phyloP scores from a whole-genome alignment of 2,113 vertebrate genomes.

The Zootoca vivipara region DNA sequence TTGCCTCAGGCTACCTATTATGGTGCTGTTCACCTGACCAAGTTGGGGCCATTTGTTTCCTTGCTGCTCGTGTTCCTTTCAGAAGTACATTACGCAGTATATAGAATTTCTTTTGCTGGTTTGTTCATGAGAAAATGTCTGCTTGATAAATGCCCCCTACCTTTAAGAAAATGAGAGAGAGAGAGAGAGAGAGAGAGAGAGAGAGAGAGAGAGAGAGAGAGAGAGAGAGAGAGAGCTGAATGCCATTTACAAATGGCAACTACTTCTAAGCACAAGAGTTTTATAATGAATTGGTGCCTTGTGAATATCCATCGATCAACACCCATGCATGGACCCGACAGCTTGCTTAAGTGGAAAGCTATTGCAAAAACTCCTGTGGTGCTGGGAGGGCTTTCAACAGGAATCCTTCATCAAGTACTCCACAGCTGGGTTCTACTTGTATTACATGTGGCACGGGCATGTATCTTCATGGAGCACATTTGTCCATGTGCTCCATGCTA shows the following conservation, averaged over 20 bases:
- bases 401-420: not conserved
- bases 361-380: not conserved
- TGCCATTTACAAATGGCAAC: slow-evolving; percentile 43
- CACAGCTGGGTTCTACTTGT: fast-evolving
- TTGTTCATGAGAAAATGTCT: slow-evolving; percentile 4
- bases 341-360: slow-evolving; percentile 5
- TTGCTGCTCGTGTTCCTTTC: not conserved
- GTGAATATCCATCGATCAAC: slow-evolving; percentile 14
- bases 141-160: slow-evolving; percentile 39
- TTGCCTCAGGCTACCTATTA: fast-evolving
- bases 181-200: not conserved
- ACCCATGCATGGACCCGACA: not conserved
- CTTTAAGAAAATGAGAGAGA: slow-evolving; percentile 1
- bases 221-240: not conserved
- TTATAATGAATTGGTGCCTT: slow-evolving; percentile 19
- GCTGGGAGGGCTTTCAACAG: too few species aligned
- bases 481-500: not conserved
- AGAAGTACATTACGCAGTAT: not conserved
- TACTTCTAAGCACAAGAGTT: slow-evolving; percentile 29
- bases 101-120: not conserved
- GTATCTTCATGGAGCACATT: not conserved
- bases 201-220: not conserved
- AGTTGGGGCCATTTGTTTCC: slow-evolving; percentile 32
- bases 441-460: fast-evolving
- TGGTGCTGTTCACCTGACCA: not conserved